Conservation (phyloP, 2,888 invertebrate genomes). For the Drosophila cracens region DNA sequence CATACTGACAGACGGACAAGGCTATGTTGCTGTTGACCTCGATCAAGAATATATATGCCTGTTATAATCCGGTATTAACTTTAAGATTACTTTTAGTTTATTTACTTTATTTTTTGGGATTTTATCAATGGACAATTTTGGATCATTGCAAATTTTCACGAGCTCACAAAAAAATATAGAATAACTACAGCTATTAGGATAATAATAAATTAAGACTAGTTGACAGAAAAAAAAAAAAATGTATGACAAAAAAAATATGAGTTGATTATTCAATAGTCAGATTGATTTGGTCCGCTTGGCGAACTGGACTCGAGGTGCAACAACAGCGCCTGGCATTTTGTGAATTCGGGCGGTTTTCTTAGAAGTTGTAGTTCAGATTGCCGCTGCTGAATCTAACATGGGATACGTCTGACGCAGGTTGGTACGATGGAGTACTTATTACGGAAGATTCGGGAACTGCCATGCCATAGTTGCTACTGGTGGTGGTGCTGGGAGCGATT, state of each 20-base stretch:
- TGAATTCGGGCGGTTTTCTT: not conserved
- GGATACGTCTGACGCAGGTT: conserved; percentile 85
- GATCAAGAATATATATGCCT: too few species aligned
- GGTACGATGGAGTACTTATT: conserved; percentile 79
- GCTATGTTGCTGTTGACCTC: too few species aligned
- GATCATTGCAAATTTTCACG: conserved; percentile 28
- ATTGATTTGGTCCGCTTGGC: not conserved
- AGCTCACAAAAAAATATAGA: conserved; percentile 4
- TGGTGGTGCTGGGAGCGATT: conserved; percentile 54
- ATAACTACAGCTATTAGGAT: conserved; percentile 16
- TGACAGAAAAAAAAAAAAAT: conserved; percentile 11
- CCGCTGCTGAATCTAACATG: conserved; percentile 86
- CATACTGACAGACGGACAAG: too few species aligned
- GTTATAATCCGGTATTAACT: not conserved
- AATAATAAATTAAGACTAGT: conserved; percentile 28
- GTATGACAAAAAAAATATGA: not conserved
- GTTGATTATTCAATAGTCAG: not conserved
- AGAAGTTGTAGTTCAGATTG: conserved; percentile 82
- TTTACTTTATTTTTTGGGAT: not conserved
- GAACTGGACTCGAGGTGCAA: not conserved
- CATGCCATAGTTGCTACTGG: conserved; percentile 55
- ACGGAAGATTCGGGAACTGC: conserved; percentile 65
- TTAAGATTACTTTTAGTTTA: not conserved
- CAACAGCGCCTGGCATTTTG: conserved; percentile 5
- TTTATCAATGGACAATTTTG: conserved; percentile 26